These are phyloP conservation scores for Cryptocheilus praepositus DNA, from an alignment of 2,888 invertebrate genomes.

Conservation along the genomic window DNA sequence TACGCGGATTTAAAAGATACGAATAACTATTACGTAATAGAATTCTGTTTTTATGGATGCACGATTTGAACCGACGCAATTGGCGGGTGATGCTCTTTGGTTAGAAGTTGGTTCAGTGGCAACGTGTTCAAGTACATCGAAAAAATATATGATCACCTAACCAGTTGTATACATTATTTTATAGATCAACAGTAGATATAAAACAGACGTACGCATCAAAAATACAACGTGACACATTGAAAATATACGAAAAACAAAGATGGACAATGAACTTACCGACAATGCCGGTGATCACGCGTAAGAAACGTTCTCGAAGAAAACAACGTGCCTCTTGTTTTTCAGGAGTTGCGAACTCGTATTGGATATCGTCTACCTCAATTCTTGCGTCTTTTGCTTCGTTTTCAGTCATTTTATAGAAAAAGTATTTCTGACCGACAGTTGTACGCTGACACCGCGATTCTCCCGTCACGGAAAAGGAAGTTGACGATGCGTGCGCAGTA, in stretches of 20 bases:
- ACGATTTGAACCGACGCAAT: conserved; percentile 3
- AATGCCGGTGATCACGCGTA: conserved; percentile 71
- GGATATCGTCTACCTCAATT: conserved; percentile 28
- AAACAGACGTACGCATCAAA: background rate
- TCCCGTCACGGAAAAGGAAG: conserved; percentile 30
- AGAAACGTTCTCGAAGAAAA: conserved; percentile 74
- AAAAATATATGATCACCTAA: background rate
- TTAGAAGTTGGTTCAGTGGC: conserved; percentile 17
- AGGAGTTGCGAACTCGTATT: conserved; percentile 58
- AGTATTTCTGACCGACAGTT: background rate
- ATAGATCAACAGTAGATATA: background rate
- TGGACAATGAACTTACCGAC: conserved; percentile 65
- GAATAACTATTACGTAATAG: too few relatives aligned
- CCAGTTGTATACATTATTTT: background rate
- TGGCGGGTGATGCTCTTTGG: conserved; percentile 2
- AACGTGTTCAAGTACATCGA: conserved; percentile 30
- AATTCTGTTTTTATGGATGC: too few relatives aligned
- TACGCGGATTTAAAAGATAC: too few relatives aligned
- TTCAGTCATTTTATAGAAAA: conserved; percentile 44
- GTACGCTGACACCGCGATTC: background rate
- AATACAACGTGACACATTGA: background rate
- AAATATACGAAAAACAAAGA: background rate
- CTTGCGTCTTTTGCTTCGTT: conserved; percentile 23
- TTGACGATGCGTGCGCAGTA: background rate
- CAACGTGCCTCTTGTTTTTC: conserved; percentile 73